These are phyloP conservation scores for Eurystomus glaucurus DNA, from an alignment of 2,797 vertebrate species.

Conservation along the genomic window DNA sequence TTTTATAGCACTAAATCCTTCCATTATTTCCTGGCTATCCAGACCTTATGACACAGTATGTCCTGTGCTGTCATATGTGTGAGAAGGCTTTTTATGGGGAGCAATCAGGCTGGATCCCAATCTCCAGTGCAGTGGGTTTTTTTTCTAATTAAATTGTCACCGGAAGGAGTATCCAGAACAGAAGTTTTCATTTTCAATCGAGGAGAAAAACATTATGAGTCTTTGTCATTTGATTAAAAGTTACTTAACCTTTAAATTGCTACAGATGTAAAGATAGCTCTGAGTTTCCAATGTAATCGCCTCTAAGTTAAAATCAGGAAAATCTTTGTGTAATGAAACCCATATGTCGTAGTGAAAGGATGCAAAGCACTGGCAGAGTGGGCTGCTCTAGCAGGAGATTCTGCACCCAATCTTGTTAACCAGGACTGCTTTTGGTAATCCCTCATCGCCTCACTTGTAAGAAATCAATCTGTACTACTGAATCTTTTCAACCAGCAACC, in stretches of 20 bases:
- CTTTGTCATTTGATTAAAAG: slow-evolving; percentile 85
- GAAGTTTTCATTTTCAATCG: slow-evolving; percentile 73
- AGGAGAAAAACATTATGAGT: slow-evolving; percentile 78
- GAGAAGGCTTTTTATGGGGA: slow-evolving; percentile 76
- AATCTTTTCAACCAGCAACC: slow-evolving; percentile 81
- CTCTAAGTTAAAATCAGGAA: slow-evolving; percentile 85
- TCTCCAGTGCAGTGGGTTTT: background rate
- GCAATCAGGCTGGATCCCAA: slow-evolving; percentile 69
- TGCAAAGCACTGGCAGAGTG: slow-evolving; percentile 84
- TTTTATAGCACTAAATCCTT: slow-evolving; percentile 72
- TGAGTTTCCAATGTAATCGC: slow-evolving; percentile 84
- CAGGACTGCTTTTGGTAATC: slow-evolving; percentile 84
- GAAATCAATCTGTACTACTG: slow-evolving; percentile 87
- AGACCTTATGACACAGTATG: slow-evolving; percentile 54
- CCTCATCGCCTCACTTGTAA: slow-evolving; percentile 83
- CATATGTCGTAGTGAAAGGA: slow-evolving; percentile 85
- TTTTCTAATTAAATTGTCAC: slow-evolving; percentile 76
- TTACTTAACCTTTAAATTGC: slow-evolving; percentile 84
- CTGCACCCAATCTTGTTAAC: slow-evolving; percentile 86
- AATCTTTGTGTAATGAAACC: slow-evolving; percentile 86
- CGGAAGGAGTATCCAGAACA: slow-evolving; percentile 67
- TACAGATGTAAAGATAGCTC: slow-evolving; percentile 81
- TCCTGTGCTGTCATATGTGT: slow-evolving; percentile 9
- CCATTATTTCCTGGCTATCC: slow-evolving; percentile 61
- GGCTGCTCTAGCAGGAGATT: slow-evolving; percentile 82